Evolutionary conservation across 2,797 vertebrate genomes (phyloP).

Genomic region (Aselliscus stoliczkanus): DNA sequence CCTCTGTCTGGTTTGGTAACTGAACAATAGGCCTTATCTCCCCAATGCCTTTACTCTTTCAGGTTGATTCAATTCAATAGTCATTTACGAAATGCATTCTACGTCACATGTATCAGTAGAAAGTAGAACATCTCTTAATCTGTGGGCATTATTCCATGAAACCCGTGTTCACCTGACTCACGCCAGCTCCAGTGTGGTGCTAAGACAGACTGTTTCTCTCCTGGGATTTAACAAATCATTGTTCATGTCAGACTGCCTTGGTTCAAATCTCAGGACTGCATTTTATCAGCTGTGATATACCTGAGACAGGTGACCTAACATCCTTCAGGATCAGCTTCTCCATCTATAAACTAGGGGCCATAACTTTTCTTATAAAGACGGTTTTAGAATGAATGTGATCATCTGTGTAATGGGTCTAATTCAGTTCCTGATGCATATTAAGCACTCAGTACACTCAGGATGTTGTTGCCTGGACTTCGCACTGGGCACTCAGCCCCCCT

Average conservation of each 20-base stretch:
- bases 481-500: background rate
- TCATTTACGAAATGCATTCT: background rate
- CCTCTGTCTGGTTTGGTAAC: background rate
- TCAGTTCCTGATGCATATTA: background rate
- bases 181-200: background rate
- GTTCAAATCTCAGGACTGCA: background rate
- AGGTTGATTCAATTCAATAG: background rate
- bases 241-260: background rate
- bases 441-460: background rate
- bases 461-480: background rate
- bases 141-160: background rate
- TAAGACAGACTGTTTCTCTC: background rate
- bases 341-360: background rate
- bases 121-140: background rate
- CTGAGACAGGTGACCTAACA: background rate
- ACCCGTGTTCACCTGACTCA: background rate
- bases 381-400: background rate
- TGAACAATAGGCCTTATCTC: background rate
- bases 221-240: background rate
- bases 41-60: background rate
- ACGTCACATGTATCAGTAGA: background rate
- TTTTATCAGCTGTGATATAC: background rate
- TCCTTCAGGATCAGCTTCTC: background rate
- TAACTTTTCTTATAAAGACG: background rate
- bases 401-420: background rate